Conservation (phyloP, 2,888 invertebrate genomes). For the Apamea monoglypha region DNA sequence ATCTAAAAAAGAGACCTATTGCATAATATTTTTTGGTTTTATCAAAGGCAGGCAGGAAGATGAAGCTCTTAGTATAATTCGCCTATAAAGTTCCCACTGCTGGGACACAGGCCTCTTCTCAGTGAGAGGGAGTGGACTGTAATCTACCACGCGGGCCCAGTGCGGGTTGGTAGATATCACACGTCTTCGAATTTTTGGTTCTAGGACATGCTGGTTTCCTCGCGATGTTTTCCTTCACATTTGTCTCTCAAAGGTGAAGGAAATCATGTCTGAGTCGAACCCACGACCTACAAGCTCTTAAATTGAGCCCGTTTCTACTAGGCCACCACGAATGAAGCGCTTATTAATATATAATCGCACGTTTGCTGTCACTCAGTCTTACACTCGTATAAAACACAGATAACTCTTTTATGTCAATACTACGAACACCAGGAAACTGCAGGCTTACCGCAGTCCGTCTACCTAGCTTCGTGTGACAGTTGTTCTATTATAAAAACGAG, state of each 20-base stretch:
- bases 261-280: neutral
- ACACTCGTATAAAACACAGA: neutral
- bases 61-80: no score
- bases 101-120: no score
- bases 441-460: conserved; percentile 3
- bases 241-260: neutral
- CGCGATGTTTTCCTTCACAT: neutral
- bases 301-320: neutral
- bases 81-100: no score
- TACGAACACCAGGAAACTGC: conserved; percentile 6
- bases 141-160: neutral
- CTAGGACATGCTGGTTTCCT: neutral
- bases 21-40: neutral
- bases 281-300: neutral
- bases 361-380: neutral
- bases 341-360: neutral
- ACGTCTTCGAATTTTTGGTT: neutral
- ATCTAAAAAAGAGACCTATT: neutral
- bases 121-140: neutral
- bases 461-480: conserved; percentile 31
- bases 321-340: neutral
- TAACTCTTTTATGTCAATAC: neutral
- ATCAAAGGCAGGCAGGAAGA: neutral
- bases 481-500: conserved; percentile 17
- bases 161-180: no score